phyloP scores from a whole-genome alignment of 2,888 invertebrate genomes.

The Himalopsyche tibetana region DNA sequence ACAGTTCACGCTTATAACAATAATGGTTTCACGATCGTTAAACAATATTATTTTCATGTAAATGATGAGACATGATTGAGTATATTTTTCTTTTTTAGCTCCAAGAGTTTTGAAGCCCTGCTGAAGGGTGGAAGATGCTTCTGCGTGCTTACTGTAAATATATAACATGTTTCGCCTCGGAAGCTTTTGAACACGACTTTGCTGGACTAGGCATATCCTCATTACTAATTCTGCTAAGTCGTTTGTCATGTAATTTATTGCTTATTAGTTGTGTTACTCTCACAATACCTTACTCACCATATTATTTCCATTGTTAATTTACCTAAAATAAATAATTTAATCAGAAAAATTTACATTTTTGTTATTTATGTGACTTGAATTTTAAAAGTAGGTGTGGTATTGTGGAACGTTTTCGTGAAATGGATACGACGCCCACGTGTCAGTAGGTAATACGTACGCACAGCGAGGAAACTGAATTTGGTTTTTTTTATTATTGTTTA shows the following conservation, averaged over 20 bases:
- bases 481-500: too few species aligned
- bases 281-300: not conserved
- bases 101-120: not conserved
- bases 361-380: slow-evolving; percentile 7
- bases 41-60: too few species aligned
- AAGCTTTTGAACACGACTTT: slow-evolving; percentile 25
- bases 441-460: too few species aligned
- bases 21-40: too few species aligned
- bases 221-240: slow-evolving; percentile 10
- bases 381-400: slow-evolving; percentile 1
- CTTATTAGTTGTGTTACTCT: slow-evolving; percentile 8
- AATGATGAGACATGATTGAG: too few species aligned
- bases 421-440: too few species aligned
- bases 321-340: slow-evolving; percentile 31
- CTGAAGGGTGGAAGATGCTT: not conserved
- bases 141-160: slow-evolving; percentile 38
- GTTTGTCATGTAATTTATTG: slow-evolving; percentile 42
- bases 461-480: too few species aligned
- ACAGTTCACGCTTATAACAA: too few species aligned
- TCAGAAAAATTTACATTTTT: slow-evolving; percentile 27
- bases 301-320: not conserved
- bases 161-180: slow-evolving; percentile 16
- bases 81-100: too few species aligned
- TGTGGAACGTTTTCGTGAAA: too few species aligned
- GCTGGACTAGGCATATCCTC: slow-evolving; percentile 18